Percentiles rank a stretch among this genome's conserved stretches.
Evolutionary conservation across 2,113 vertebrate genomes (phyloP).

Genomic region (Pao palembangensis): DNA sequence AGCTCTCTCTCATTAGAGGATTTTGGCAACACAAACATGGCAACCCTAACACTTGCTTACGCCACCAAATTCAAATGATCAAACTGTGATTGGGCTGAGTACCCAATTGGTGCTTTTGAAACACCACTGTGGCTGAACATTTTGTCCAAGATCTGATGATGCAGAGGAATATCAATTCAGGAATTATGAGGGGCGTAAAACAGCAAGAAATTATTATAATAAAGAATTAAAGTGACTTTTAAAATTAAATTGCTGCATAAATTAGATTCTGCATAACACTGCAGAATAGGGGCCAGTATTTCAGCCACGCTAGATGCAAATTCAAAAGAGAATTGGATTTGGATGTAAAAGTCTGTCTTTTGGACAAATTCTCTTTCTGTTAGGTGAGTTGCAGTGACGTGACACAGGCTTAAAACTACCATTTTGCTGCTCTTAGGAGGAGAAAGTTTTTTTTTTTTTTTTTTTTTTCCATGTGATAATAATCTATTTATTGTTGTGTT

Average conservation of each 20-base stretch:
- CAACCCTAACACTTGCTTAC: not conserved
- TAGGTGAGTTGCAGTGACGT: not conserved
- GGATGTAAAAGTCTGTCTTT: not conserved
- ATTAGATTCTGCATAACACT: conserved; percentile 1
- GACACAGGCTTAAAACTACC: conserved; percentile 12
- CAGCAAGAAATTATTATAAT: not conserved
- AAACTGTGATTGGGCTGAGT: too few relatives aligned
- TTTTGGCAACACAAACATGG: not conserved
- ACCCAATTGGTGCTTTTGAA: not conserved
- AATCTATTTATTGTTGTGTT: conserved; percentile 21
- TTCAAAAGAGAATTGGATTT: conserved; percentile 2
- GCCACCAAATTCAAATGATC: too few relatives aligned
- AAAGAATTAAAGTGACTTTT: conserved; percentile 11
- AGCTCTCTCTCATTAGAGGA: conserved; percentile 3
- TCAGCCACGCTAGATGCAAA: conserved; percentile 12
- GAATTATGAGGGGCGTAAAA: not conserved
- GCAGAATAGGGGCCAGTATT: not conserved
- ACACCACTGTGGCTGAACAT: conserved; percentile 17
- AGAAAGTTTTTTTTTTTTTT: conserved; percentile 25
- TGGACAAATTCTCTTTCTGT: not conserved
- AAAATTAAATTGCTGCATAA: conserved; percentile 5
- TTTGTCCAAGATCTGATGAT: conserved; percentile 16
- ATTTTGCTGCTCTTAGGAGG: not conserved
- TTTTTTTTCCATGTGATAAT: conserved; percentile 15
- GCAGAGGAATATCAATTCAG: conserved; percentile 9